phyloP scores from a whole-genome alignment of 35 echinoderm and acorn worm species.

The Strongylocentrotus purpuratus region DNA sequence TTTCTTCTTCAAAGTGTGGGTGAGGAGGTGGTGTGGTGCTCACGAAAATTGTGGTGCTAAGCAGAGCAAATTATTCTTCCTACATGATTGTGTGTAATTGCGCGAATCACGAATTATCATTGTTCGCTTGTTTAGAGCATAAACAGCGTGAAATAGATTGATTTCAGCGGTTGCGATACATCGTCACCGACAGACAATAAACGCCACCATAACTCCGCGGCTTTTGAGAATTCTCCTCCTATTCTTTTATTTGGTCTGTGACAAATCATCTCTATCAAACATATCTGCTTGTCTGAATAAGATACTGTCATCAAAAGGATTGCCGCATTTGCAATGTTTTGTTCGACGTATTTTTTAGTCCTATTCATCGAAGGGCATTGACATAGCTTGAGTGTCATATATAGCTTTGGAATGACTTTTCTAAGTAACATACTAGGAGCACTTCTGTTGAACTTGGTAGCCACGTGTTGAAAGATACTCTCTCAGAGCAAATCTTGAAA shows the following conservation, averaged over 20 bases:
- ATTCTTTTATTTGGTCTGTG: conserved; percentile 26
- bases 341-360: neutral
- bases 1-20: neutral
- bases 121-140: conserved; percentile 48
- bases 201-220: conserved; percentile 10
- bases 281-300: conserved; percentile 23
- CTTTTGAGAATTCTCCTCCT: neutral
- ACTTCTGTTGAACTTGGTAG: neutral
- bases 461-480: neutral
- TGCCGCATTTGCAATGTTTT: conserved; percentile 33
- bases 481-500: neutral
- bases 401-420: neutral
- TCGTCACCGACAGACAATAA: neutral
- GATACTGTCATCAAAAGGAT: conserved; percentile 50
- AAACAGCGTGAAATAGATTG: conserved; percentile 56
- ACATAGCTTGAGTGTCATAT: conserved; percentile 7
- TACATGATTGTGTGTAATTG: conserved; percentile 52
- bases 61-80: conserved; percentile 31
- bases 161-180: conserved; percentile 50
- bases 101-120: conserved; percentile 51
- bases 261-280: conserved; percentile 36
- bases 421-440: neutral
- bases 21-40: neutral
- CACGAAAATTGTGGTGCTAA: neutral
- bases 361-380: conserved; percentile 26